Base-by-base conservation (phyloP, 1,140 invertebrate species). In the Dufourea novaeangliae region DNA sequence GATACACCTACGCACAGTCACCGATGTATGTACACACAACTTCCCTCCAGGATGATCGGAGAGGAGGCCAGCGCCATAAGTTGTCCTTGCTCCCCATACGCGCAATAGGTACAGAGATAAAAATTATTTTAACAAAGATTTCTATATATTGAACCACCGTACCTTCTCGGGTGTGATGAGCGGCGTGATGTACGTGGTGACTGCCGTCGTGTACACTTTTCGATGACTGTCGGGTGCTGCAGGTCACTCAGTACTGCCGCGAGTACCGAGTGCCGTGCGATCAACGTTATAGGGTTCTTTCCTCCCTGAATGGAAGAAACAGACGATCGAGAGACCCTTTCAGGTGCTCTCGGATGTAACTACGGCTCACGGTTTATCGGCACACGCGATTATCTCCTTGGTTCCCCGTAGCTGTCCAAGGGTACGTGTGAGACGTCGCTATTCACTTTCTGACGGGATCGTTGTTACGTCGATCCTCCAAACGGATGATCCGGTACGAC, bases 121-220 rank as follows among this genome's bases (percentile, higher is more conserved):
- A 17, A 25, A 39, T 44, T 44, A 14, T 22, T 20, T 20, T 20
- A 11, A 6, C 2, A 77, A 54, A 63, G 29, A 57, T 64, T 62
- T 20, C 20, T 64, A n/a, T n/a, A n/a, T 25, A 71, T 52, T 63
- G 34, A 34, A 39, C 63, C 69, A 84, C 62, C 66, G 84, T 92
- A 93, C 92, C 92, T 93, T 93, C 88, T 92, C 90, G 83, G 92
- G 88, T 88, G 91, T 92, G 90, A 93, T 92, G 84, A 92, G 90
- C 85, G 92, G 92, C 76, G 92, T 91, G 90, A 93, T 92, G 85
- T 92, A 92, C 90, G 92, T 92, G 67, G 91, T 92, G 91, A 92
- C 91, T 88, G 92, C 92, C 91, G 92, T 92, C 79, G 90, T 92
- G 91, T 89, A 89, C 72, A 88, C 84, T 89, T 92, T 88, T 75